Conservation (phyloP, 2,113 vertebrate genomes). For the Crotalus tigris region DNA sequence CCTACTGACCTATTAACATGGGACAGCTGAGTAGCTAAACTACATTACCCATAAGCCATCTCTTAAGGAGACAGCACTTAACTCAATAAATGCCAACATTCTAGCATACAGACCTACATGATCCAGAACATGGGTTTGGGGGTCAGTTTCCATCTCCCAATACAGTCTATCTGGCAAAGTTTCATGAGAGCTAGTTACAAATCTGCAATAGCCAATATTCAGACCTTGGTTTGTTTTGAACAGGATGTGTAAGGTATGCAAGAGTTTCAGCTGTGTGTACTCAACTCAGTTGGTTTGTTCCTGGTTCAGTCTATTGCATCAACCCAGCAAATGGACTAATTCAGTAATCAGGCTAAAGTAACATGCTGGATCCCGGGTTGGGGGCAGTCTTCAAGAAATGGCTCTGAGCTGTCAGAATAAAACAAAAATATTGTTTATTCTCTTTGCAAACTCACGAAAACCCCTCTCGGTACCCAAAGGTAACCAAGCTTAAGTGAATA, state of each 20-base stretch:
- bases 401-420: neutral
- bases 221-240: neutral
- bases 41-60: no score
- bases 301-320: neutral
- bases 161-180: neutral
- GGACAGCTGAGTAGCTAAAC: no score
- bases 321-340: neutral
- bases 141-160: neutral
- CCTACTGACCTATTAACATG: no score
- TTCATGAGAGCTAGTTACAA: neutral
- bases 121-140: neutral
- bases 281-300: neutral
- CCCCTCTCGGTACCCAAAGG: neutral
- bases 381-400: neutral
- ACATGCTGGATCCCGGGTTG: neutral
- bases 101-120: no score
- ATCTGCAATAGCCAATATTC: neutral
- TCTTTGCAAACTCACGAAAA: neutral
- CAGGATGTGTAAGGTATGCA: neutral
- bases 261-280: neutral
- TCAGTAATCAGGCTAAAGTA: neutral
- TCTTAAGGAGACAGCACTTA: no score
- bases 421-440: neutral
- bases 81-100: no score
- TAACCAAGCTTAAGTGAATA: neutral